Percentiles rank a stretch among this genome's conserved stretches.
Evolutionary conservation across 2,113 vertebrate genomes (phyloP).

Genomic region (Datnioides undecimradiatus): DNA sequence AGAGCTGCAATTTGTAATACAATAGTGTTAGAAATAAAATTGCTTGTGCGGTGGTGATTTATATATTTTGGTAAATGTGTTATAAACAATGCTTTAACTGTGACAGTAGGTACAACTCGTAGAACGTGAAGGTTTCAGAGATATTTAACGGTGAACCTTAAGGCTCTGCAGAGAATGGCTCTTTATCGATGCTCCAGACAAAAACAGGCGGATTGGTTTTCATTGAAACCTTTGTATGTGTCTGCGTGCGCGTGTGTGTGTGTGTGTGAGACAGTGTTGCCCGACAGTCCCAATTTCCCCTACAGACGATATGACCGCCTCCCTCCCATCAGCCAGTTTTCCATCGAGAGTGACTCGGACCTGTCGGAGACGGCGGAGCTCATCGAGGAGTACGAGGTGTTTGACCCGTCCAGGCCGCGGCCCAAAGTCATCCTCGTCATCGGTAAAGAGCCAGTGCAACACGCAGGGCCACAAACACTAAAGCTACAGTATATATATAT

Average conservation of each 20-base stretch:
- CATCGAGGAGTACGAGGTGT: constrained; percentile 98
- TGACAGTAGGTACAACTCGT: constrained; percentile 10
- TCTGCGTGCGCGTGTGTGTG: constrained; percentile 26
- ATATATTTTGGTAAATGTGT: constrained; percentile 28
- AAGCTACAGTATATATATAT: neutral
- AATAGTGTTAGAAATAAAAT: neutral
- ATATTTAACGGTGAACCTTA: neutral
- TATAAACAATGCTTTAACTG: constrained; percentile 21
- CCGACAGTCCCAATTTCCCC: constrained; percentile 94
- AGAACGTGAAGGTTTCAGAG: neutral
- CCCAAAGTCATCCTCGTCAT: constrained; percentile 98
- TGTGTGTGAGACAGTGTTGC: constrained; percentile 87
- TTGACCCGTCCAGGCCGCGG: constrained; percentile 91
- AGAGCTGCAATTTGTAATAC: neutral
- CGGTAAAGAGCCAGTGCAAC: constrained; percentile 81
- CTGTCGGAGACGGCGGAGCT: constrained; percentile 97
- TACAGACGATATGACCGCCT: constrained; percentile 96
- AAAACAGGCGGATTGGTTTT: neutral
- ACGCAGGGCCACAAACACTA: neutral
- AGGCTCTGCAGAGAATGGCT: neutral
- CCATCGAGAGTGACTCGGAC: constrained; percentile 98
- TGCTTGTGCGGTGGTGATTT: neutral
- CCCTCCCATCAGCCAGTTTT: constrained; percentile 98
- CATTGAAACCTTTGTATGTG: neutral
- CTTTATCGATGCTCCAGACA: neutral